phyloP scores from a whole-genome alignment of 2,888 invertebrate genomes.

The Lordiphosa fenestrarum region DNA sequence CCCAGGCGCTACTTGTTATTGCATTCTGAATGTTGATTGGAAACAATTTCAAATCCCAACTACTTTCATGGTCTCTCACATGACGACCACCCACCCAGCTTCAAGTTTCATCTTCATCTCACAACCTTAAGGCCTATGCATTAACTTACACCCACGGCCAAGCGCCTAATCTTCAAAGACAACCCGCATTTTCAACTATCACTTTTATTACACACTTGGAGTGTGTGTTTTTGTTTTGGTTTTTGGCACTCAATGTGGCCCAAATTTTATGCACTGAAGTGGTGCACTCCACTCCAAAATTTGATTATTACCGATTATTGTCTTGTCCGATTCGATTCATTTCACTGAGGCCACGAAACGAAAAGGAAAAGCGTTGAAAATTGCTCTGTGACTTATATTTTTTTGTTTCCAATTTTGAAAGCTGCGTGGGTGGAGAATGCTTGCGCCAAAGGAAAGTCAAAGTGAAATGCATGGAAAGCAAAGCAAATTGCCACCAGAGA shows the following conservation, averaged over 20 bases:
- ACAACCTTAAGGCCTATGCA: slow-evolving; percentile 45
- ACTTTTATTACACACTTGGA: slow-evolving; percentile 31
- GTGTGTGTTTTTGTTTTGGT: not conserved
- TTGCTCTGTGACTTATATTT: slow-evolving; percentile 54
- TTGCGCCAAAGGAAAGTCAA: slow-evolving; percentile 60
- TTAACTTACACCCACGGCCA: slow-evolving; percentile 53
- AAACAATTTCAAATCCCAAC: not conserved
- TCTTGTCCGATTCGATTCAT: slow-evolving; percentile 40
- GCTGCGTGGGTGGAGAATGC: slow-evolving; percentile 66
- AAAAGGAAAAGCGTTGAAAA: slow-evolving; percentile 74
- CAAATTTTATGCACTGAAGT: slow-evolving; percentile 68
- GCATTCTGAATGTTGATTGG: too few relatives aligned
- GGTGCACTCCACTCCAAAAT: slow-evolving; percentile 38
- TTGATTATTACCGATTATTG: slow-evolving; percentile 39
- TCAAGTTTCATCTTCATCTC: not conserved
- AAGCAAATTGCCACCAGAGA: slow-evolving; percentile 52
- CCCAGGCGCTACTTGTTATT: too few relatives aligned
- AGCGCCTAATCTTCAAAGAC: slow-evolving; percentile 58
- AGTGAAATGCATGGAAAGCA: slow-evolving; percentile 72
- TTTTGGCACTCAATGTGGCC: slow-evolving; percentile 68
- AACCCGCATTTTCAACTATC: slow-evolving; percentile 46
- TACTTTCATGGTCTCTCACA: not conserved
- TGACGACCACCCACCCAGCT: slow-evolving; percentile 22
- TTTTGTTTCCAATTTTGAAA: slow-evolving; percentile 37
- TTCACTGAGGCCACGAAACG: slow-evolving; percentile 48